These are phyloP conservation scores for Loxodonta africana DNA, from an alignment of 2,113 vertebrate genomes.

Conservation along the genomic window DNA sequence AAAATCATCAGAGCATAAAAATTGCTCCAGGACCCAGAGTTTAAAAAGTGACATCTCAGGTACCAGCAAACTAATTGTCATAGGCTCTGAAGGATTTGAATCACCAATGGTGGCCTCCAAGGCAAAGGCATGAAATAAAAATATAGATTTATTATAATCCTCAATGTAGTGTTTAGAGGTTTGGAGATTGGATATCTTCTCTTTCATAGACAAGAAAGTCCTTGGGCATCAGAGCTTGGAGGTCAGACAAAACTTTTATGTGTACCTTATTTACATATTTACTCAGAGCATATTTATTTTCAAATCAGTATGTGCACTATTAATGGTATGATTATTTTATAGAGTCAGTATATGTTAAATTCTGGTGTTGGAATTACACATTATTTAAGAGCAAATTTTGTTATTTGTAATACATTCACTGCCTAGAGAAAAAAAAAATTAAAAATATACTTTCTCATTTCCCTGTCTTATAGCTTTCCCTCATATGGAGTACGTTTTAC, in stretches of 20 bases:
- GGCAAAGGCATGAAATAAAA: not conserved
- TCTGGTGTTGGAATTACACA: not conserved
- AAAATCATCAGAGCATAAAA: too few relatives aligned
- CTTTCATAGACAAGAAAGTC: not conserved
- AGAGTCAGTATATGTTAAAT: not conserved
- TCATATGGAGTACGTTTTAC: not conserved
- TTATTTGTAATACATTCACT: not conserved
- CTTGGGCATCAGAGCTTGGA: not conserved
- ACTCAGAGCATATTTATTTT: not conserved
- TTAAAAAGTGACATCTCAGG: too few relatives aligned
- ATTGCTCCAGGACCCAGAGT: too few relatives aligned
- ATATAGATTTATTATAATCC: not conserved
- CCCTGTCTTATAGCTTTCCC: not conserved
- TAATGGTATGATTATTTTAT: conserved; percentile 9
- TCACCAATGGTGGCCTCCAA: not conserved
- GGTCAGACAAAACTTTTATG: not conserved
- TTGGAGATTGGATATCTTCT: not conserved
- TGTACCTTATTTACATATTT: not conserved
- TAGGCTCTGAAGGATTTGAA: not conserved
- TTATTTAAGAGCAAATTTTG: not conserved
- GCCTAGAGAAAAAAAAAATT: not conserved
- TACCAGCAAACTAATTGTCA: too few relatives aligned
- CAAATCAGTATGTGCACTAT: not conserved
- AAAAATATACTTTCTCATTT: not conserved
- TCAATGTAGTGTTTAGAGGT: not conserved